Conservation (phyloP, 2,888 invertebrate genomes). For the Malacosoma neustria region DNA sequence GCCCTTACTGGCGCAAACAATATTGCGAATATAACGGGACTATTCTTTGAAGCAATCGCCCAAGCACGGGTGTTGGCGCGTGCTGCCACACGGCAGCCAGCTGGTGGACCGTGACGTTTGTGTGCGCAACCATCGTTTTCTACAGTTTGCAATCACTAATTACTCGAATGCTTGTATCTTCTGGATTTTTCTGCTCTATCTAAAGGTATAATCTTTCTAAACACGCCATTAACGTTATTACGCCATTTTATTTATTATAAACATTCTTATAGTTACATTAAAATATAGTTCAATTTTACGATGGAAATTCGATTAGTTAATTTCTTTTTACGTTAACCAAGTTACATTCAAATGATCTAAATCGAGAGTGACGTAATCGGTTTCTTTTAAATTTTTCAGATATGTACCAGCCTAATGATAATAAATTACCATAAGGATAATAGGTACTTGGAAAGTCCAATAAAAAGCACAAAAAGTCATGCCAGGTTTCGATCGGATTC, state of each 20-base stretch:
- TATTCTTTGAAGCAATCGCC: slow-evolving; percentile 24
- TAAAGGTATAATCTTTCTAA: slow-evolving; percentile 22
- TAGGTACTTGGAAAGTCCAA: too few species aligned
- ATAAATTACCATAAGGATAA: too few species aligned
- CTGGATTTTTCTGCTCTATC: slow-evolving; percentile 12
- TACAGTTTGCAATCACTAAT: slow-evolving; percentile 17
- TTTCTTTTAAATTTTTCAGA: too few species aligned
- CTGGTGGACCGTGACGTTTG: slow-evolving; percentile 52
- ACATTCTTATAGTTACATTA: too few species aligned
- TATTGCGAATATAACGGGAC: slow-evolving; percentile 21
- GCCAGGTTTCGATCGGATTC: slow-evolving; percentile 39
- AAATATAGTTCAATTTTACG: too few species aligned
- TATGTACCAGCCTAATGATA: too few species aligned
- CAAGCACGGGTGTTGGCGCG: slow-evolving; percentile 28
- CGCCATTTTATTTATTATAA: too few species aligned
- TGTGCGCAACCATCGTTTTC: slow-evolving; percentile 52
- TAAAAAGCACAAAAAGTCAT: slow-evolving; percentile 7
- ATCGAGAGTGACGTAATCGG: too few species aligned
- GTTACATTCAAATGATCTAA: too few species aligned
- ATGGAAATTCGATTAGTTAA: too few species aligned
- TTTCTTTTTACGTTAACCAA: too few species aligned
- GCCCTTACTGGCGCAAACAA: slow-evolving; percentile 17
- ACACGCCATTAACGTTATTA: too few species aligned
- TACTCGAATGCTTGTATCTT: slow-evolving; percentile 10
- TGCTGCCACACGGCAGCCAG: slow-evolving; percentile 38